phyloP scores from a whole-genome alignment of 1,140 invertebrate genomes.

The Philotrypesis tridentata region DNA sequence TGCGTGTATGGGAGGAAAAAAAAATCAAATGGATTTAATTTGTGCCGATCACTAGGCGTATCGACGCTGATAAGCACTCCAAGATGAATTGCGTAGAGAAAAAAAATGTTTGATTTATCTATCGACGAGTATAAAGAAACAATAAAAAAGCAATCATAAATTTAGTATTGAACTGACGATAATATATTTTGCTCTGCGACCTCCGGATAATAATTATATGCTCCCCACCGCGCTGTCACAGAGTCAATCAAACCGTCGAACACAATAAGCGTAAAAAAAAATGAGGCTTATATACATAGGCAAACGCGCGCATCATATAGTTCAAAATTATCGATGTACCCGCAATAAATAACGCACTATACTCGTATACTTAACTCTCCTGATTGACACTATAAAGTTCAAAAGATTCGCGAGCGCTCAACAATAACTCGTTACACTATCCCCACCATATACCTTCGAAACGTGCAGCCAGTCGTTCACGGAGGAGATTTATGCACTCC shows the following conservation, averaged over 20 bases:
- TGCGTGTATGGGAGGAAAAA: background rate
- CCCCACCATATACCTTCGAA: background rate
- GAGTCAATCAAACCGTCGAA: background rate
- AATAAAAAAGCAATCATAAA: too few species aligned
- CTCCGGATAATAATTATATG: background rate
- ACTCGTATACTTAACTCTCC: background rate
- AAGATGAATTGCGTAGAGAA: background rate
- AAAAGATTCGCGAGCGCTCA: slow-evolving; percentile 17
- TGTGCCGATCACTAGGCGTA: background rate
- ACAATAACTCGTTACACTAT: slow-evolving; percentile 10
- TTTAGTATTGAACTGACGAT: too few species aligned
- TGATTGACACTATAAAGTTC: slow-evolving; percentile 32
- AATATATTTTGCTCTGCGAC: too few species aligned
- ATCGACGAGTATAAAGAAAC: too few species aligned
- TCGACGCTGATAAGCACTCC: background rate
- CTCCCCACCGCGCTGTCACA: background rate
- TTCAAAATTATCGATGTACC: slow-evolving; percentile 20
- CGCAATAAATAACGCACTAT: slow-evolving; percentile 27
- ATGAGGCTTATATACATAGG: background rate
- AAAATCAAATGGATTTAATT: background rate
- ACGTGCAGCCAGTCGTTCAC: background rate
- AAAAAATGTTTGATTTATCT: background rate
- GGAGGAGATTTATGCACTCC: slow-evolving; percentile 45
- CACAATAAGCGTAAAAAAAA: background rate
- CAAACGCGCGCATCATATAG: background rate